Evolutionary conservation across 2,113 vertebrate genomes (phyloP).

Genomic region (Halcyon senegalensis): DNA sequence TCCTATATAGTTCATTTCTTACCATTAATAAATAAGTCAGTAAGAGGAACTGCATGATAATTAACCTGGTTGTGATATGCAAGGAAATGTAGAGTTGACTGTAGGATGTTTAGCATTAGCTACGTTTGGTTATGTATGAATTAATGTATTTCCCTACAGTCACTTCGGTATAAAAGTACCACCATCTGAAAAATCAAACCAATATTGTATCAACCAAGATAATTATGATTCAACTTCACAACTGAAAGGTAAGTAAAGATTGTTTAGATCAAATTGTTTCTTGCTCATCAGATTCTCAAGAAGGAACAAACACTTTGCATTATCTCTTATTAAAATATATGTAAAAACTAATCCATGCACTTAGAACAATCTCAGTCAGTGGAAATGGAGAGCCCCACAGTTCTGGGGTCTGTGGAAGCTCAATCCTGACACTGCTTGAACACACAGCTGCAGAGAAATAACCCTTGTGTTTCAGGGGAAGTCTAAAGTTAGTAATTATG

Average conservation of each 20-base stretch:
- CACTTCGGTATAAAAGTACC: background rate
- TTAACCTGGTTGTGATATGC: background rate
- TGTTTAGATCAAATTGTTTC: background rate
- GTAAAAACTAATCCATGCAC: background rate
- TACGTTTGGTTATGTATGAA: background rate
- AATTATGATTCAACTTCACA: background rate
- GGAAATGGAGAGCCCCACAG: background rate
- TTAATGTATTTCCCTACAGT: background rate
- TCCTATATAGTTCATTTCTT: background rate
- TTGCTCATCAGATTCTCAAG: background rate
- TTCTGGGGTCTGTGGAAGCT: background rate
- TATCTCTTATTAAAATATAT: background rate
- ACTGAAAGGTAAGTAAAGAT: background rate
- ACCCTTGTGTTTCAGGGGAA: background rate
- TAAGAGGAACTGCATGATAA: background rate
- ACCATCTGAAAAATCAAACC: background rate
- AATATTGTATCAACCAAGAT: background rate
- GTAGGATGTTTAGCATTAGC: background rate
- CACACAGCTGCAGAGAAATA: background rate
- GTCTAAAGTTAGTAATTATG: background rate
- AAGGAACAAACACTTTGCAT: background rate
- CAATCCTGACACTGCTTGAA: background rate
- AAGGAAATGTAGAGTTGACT: background rate
- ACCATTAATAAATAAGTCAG: background rate
- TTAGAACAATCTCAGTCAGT: background rate